Conservation (phyloP, 2,113 vertebrate species). For the Misgurnus mizolepis region DNA sequence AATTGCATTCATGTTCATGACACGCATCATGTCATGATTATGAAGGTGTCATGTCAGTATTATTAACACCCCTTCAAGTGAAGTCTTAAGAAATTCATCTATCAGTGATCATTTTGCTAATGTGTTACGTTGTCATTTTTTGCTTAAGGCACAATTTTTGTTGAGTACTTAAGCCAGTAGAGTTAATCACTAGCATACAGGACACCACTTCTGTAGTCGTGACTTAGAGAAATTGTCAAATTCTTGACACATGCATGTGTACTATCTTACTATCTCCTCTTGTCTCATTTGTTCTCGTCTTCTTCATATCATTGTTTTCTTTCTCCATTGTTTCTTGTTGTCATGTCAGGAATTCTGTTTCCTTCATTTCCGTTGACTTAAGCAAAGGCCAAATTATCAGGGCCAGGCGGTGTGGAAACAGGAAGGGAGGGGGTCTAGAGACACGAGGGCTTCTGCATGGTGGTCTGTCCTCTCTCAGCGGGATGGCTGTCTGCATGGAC, state of each 20-base stretch:
- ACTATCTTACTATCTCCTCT: conserved; percentile 10
- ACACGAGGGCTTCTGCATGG: conserved; percentile 40
- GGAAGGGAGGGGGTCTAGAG: conserved; percentile 62
- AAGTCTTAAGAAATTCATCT: no score
- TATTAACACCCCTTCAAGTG: no score
- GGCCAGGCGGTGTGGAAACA: conserved; percentile 69
- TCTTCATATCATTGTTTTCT: conserved; percentile 54
- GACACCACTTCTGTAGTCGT: not conserved
- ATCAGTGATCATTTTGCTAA: not conserved
- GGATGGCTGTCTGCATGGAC: conserved; percentile 34
- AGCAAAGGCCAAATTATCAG: conserved; percentile 74
- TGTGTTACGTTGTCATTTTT: not conserved
- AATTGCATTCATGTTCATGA: no score
- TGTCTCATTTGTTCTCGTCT: conserved; percentile 35
- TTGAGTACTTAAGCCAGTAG: no score
- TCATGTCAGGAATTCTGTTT: conserved; percentile 62
- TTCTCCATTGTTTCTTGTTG: conserved; percentile 62
- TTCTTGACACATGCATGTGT: conserved; percentile 16
- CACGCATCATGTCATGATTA: no score
- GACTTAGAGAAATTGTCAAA: not conserved
- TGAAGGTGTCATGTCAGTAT: no score
- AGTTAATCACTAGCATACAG: not conserved
- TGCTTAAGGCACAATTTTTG: not conserved
- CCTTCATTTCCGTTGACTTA: conserved; percentile 68
- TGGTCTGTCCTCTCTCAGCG: conserved; percentile 38